Conservation (phyloP, 2,888 invertebrate species). For the Coelinius sp. region DNA sequence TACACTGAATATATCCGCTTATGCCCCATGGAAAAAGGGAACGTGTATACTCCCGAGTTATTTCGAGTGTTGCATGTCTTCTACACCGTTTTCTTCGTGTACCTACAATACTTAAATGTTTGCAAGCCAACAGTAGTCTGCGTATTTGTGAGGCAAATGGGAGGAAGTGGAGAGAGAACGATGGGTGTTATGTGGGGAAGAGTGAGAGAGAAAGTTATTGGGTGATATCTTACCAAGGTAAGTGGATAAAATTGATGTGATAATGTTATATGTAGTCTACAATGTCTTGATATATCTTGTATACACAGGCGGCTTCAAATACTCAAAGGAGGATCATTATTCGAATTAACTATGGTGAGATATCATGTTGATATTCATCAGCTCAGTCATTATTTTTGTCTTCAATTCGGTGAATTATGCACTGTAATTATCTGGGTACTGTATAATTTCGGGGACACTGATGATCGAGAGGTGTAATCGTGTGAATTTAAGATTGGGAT, state of each 20-base stretch:
- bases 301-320: not conserved
- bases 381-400: not conserved
- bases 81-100: not conserved
- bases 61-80: not conserved
- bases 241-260: not conserved
- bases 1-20: not conserved
- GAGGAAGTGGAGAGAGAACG: no score
- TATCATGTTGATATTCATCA: not conserved
- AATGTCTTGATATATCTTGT: no score
- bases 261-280: not conserved
- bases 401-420: not conserved
- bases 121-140: not conserved
- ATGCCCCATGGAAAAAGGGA: not conserved
- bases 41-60: not conserved
- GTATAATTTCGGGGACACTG: not conserved
- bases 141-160: not conserved
- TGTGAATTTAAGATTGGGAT: not conserved
- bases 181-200: no score
- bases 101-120: not conserved
- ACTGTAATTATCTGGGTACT: not conserved
- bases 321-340: not conserved
- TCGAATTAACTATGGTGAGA: not conserved
- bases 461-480: not conserved
- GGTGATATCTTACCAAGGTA: not conserved
- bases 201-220: no score